A percentile compares a stretch with the other conserved stretches of the same genome.
Evolutionary conservation across 2,113 vertebrate species (phyloP).

Genomic region (Pseudorectes ferrugineus): DNA sequence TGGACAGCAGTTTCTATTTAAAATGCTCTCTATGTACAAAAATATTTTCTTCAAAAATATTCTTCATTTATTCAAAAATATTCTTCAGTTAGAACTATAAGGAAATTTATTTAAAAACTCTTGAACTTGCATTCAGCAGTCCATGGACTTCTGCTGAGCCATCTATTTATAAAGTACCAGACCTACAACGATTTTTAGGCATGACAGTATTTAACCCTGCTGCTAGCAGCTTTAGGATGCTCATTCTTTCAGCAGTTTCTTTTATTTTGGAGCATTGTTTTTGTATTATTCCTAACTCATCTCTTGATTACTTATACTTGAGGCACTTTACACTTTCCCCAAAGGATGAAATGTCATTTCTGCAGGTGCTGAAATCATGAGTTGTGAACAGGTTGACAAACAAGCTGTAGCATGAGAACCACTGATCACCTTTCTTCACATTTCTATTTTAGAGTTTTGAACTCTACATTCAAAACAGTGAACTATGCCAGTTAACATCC

Average conservation of each 20-base stretch:
- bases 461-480: background rate
- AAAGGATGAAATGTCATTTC: background rate
- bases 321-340: background rate
- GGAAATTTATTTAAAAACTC: background rate
- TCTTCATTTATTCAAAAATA: background rate
- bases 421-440: background rate
- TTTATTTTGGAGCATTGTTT: background rate
- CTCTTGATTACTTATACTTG: background rate
- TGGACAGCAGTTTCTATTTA: background rate
- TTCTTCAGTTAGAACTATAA: background rate
- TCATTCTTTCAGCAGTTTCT: background rate
- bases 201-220: background rate
- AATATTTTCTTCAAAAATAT: background rate
- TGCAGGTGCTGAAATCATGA: background rate
- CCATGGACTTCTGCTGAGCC: background rate
- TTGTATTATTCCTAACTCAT: background rate
- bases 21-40: background rate
- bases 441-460: background rate
- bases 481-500: background rate
- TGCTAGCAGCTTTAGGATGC: background rate
- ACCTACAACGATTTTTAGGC: background rate
- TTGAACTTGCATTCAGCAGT: background rate
- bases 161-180: background rate
- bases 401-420: background rate
- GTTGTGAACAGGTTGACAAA: background rate